Evolutionary conservation across 2,113 vertebrate species (phyloP), one percentile per base, ranked within the genome.

Genomic region (Seriola aureovittata): DNA sequence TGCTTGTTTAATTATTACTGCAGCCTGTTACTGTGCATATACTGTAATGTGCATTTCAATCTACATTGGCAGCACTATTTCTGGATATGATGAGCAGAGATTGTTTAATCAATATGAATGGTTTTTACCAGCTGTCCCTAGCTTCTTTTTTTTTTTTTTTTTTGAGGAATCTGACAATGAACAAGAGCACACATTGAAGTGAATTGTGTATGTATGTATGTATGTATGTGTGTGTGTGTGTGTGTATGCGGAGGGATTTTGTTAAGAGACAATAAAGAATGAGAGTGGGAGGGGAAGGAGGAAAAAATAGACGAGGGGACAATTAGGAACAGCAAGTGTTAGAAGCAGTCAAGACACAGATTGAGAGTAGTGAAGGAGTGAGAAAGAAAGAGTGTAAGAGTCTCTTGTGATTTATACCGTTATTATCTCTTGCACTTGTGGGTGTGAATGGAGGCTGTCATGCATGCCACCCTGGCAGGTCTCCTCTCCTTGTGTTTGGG

Each of bases 341-440:
- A 75, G 85, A 88, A 67, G 86, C 60, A 78, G 90, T 88, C 79
- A 65, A 87, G 80, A 82, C 83, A 73, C 82, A 73, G 88, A 90
- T 77, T 77, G 76, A 85, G 86, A 86, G 85, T 12, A 17, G 71
- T 73, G 34, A 83, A 59, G 66, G 66, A 85, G 85, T 71, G 80
- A 68, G 68, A 69, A 84, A 71, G 82, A 72, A 69, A 68, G 76
- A 76, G 59, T 59, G 59, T 34, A 75, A 81, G 78, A 88, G 84
- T 82, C 75, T 88, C 85, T 78, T 60, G 82, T 93, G 94, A 95
- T 94, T 94, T 92, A 94, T 93, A 89, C 72, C 67, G 86, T 92
- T 94, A 94, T 95, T 94, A 92, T 93, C 89, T 92, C 73, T 40
- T 70, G 79, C 87, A 88, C 85, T 90, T 88, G 86, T 93, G 91